These are phyloP conservation scores for Hemicordylus capensis DNA, from an alignment of 2,113 vertebrate genomes.

Conservation along the genomic window DNA sequence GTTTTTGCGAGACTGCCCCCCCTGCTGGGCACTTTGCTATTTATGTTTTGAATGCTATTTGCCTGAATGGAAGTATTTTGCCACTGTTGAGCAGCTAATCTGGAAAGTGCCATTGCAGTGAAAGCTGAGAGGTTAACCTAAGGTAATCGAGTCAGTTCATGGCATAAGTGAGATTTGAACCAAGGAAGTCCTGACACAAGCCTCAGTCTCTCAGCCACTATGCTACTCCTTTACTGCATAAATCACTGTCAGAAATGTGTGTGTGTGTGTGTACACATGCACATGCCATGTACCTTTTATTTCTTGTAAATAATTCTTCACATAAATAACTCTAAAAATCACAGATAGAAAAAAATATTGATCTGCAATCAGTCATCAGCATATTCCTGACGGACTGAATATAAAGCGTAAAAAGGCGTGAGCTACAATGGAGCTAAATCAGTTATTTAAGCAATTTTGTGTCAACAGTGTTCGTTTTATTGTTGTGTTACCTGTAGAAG, in stretches of 20 bases:
- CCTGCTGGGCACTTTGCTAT: no score
- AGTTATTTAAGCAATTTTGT: slow-evolving; percentile 8
- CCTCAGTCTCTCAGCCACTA: no score
- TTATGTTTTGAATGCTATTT: no score
- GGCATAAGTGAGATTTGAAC: no score
- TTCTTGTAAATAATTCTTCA: slow-evolving; percentile 41
- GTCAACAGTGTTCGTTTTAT: slow-evolving; percentile 23
- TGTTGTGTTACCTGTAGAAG: slow-evolving; percentile 59
- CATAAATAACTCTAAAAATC: slow-evolving; percentile 51
- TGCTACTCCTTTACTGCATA: no score
- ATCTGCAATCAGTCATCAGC: slow-evolving; percentile 45
- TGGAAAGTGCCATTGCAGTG: no score
- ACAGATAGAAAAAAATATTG: slow-evolving; percentile 38
- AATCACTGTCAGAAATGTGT: slow-evolving; percentile 10
- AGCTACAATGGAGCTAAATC: slow-evolving; percentile 24
- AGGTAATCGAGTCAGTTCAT: no score
- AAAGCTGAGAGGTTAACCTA: no score
- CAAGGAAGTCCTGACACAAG: no score
- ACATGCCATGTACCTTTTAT: slow-evolving; percentile 47
- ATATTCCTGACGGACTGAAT: slow-evolving; percentile 32
- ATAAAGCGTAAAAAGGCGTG: slow-evolving; percentile 24
- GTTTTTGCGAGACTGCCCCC: no score
- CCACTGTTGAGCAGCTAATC: no score
- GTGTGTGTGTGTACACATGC: slow-evolving; percentile 8
- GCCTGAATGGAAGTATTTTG: no score